Percentiles rank a stretch among this genome's conserved stretches.
These are phyloP conservation scores for Mungos mungo DNA, from an alignment of 2,113 vertebrate genomes.

Conservation along the genomic window DNA sequence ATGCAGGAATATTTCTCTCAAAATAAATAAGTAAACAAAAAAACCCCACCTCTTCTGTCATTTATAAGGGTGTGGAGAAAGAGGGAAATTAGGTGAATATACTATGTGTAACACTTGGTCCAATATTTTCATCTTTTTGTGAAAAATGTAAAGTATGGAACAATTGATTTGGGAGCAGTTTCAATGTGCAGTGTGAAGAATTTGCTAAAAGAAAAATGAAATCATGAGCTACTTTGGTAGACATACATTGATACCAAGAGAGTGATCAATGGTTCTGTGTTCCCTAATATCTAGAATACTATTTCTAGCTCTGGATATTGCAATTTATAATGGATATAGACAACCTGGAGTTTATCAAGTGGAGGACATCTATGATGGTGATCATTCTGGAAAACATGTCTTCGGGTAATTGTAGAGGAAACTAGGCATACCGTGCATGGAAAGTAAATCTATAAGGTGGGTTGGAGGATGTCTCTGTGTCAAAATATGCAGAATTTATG, in stretches of 20 bases:
- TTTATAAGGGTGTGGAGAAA: background rate
- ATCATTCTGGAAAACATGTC: background rate
- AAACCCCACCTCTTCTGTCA: background rate
- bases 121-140: background rate
- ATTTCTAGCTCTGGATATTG: background rate
- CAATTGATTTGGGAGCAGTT: background rate
- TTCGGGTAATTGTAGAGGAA: background rate
- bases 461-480: background rate
- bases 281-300: background rate
- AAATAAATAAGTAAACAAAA: too few relatives aligned
- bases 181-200: background rate
- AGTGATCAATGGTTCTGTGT: background rate
- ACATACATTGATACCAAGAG: background rate
- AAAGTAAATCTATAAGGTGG: background rate
- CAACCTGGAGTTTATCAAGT: background rate
- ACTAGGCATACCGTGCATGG: background rate
- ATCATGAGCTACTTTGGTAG: background rate
- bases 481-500: background rate
- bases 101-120: background rate
- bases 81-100: background rate
- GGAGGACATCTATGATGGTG: background rate
- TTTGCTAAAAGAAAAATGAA: background rate
- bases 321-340: background rate
- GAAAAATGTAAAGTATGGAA: background rate
- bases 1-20: too few relatives aligned